A percentile compares a stretch with the other conserved stretches of the same genome.
These are phyloP conservation scores for Pan troglodytes DNA, from an alignment of 2,113 vertebrate genomes.

Conservation along the genomic window NHGRI_mPanTro3-v2.1_pri NC_072414.2:89064001-89064500, in stretches of 20 bases:
- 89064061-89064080: neutral
- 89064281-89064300: neutral
- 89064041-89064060: neutral
- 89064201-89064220: neutral
- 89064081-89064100: neutral
- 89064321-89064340: neutral
- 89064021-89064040: neutral
- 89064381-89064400: neutral
- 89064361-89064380: neutral
- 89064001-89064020: neutral
- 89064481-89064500: neutral
- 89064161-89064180: neutral
- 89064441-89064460: neutral
- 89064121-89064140: neutral
- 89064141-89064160: neutral
- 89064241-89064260: neutral
- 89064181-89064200: neutral
- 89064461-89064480: neutral
- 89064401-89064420: neutral
- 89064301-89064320: neutral
- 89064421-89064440: neutral
- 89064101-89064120: neutral
- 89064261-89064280: neutral
- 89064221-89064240: neutral
- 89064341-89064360: neutral